Conservation (phyloP, 2,113 vertebrate species). For the Amia ocellicauda region DNA sequence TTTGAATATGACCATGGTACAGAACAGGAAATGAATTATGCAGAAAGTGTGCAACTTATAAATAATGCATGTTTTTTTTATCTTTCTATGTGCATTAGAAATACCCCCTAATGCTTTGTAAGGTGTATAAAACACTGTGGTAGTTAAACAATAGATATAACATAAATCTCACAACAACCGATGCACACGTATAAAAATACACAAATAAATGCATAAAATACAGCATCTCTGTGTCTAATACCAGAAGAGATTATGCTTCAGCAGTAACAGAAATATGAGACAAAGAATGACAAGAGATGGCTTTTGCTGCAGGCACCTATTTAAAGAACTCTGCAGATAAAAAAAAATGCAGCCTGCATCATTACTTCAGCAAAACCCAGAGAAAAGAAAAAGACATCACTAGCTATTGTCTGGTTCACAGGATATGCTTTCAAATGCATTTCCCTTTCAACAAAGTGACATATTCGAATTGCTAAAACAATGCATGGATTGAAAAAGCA, state of each 20-base stretch:
- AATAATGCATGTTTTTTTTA: slow-evolving; percentile 58
- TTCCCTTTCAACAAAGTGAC: slow-evolving; percentile 83
- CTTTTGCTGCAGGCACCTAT: slow-evolving; percentile 77
- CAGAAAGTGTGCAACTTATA: slow-evolving; percentile 57
- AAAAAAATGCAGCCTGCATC: slow-evolving; percentile 80
- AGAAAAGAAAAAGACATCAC: slow-evolving; percentile 82
- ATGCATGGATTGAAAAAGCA: slow-evolving; percentile 66
- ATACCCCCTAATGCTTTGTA: slow-evolving; percentile 33
- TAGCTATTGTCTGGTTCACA: slow-evolving; percentile 83
- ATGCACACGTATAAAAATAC: too few species aligned
- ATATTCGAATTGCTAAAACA: slow-evolving; percentile 76
- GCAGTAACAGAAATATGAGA: slow-evolving; percentile 14
- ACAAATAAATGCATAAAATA: not conserved
- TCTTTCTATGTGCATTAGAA: slow-evolving; percentile 53
- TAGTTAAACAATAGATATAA: slow-evolving; percentile 38
- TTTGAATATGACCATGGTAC: slow-evolving; percentile 49
- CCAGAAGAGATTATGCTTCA: slow-evolving; percentile 14
- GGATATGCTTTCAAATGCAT: slow-evolving; percentile 76
- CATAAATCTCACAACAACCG: slow-evolving; percentile 37
- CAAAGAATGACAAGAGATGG: not conserved
- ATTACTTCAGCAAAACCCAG: slow-evolving; percentile 86
- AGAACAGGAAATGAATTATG: slow-evolving; percentile 51
- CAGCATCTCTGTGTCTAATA: not conserved
- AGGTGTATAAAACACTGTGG: slow-evolving; percentile 41
- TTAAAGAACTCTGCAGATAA: slow-evolving; percentile 79